Evolutionary conservation across 1,140 invertebrate species (phyloP).

Genomic region (Musca vetustissima): DNA sequence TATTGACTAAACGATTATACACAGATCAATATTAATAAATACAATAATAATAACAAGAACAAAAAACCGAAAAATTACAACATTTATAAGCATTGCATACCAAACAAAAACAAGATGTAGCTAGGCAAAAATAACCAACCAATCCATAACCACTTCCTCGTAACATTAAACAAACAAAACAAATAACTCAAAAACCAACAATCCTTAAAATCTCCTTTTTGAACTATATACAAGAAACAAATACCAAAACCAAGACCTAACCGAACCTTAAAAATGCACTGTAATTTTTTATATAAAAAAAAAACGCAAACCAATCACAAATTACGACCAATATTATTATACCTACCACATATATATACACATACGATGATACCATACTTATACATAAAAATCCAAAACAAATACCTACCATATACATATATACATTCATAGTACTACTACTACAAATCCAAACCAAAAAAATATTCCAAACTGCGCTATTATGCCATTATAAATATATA

Average conservation of each 20-base stretch:
- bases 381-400: slow-evolving; percentile 8
- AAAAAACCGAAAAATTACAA: background rate
- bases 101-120: no score
- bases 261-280: background rate
- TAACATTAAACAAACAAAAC: background rate
- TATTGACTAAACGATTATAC: background rate
- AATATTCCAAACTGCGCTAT: background rate
- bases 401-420: slow-evolving; percentile 14
- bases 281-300: background rate
- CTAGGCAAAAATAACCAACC: no score
- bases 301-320: background rate
- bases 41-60: slow-evolving; percentile 3
- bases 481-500: no score
- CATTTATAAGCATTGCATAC: no score
- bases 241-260: background rate
- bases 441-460: slow-evolving; percentile 5
- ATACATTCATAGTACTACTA: slow-evolving; percentile 1
- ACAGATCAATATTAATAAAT: background rate
- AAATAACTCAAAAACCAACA: background rate
- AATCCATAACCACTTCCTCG: no score
- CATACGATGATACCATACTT: slow-evolving; percentile 1
- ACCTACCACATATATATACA: slow-evolving; percentile 10
- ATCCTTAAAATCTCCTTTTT: background rate
- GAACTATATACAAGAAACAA: background rate
- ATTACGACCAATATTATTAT: slow-evolving; percentile 25